Evolutionary conservation across 2,797 vertebrate species (phyloP).

Genomic region (Ibycter americanus): DNA sequence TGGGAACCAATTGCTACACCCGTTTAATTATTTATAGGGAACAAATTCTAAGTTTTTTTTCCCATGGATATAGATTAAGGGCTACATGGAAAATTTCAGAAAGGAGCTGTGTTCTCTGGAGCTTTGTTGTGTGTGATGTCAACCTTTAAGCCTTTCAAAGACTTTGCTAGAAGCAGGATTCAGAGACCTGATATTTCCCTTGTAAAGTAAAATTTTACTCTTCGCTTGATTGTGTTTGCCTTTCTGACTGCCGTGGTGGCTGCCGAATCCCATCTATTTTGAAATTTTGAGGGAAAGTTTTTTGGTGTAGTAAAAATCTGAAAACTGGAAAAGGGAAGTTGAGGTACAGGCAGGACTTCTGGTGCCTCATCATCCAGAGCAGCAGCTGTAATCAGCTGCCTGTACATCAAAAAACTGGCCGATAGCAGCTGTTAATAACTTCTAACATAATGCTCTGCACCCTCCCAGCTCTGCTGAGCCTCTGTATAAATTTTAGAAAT

Average conservation of each 20-base stretch:
- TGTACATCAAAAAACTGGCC: slow-evolving; percentile 45
- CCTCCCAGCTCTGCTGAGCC: slow-evolving; percentile 17
- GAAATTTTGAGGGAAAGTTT: neutral
- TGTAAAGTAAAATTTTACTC: neutral
- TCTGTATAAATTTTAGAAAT: neutral
- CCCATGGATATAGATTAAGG: neutral
- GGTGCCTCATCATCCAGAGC: neutral
- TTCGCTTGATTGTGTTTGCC: slow-evolving; percentile 3
- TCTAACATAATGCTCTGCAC: neutral
- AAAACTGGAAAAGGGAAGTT: neutral
- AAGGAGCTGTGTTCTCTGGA: neutral
- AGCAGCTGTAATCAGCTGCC: slow-evolving; percentile 43
- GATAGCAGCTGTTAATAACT: slow-evolving; percentile 59
- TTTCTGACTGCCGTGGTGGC: neutral
- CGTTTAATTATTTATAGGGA: neutral
- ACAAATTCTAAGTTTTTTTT: neutral
- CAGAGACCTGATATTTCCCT: neutral
- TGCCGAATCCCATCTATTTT: neutral
- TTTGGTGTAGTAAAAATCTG: neutral
- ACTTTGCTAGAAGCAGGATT: slow-evolving; percentile 13
- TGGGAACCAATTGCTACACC: neutral
- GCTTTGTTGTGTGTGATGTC: slow-evolving; percentile 5
- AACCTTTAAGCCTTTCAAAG: slow-evolving; percentile 40
- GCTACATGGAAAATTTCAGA: slow-evolving; percentile 10
- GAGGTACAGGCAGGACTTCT: slow-evolving; percentile 1